phyloP scores from a whole-genome alignment of 1,140 invertebrate genomes.

The Brachionus plicatilis region DNA sequence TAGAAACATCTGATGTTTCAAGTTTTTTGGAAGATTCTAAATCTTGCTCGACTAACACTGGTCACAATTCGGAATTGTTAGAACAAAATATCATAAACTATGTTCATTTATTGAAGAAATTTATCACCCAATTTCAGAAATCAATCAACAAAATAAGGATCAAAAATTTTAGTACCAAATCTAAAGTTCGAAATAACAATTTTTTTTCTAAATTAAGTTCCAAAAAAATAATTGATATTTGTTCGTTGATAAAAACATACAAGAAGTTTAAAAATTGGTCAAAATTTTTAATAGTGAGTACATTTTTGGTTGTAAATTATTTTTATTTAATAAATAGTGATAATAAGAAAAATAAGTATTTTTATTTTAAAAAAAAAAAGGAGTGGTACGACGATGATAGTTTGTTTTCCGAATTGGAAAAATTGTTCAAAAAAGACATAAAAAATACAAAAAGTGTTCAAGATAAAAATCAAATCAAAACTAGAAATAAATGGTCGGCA shows the following conservation, averaged over 20 bases:
- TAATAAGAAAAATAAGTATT: neutral
- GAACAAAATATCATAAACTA: neutral
- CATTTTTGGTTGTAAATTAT: neutral
- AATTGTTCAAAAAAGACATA: neutral
- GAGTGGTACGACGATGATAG: neutral
- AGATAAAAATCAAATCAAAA: neutral
- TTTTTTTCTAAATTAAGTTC: neutral
- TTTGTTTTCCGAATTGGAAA: neutral
- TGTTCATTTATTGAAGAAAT: neutral
- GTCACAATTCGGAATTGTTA: neutral
- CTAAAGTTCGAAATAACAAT: too few species aligned
- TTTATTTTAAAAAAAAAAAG: neutral
- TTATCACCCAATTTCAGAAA: neutral
- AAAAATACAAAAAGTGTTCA: neutral
- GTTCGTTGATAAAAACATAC: neutral
- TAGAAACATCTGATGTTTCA: neutral
- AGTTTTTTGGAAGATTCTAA: neutral
- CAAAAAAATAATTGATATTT: neutral
- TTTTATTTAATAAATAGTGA: neutral
- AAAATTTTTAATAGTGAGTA: constrained; percentile 11
- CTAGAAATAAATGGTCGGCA: neutral
- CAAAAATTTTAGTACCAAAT: neutral
- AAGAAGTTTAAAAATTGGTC: neutral
- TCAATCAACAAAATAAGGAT: neutral
- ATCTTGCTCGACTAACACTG: neutral